These are phyloP conservation scores for Physocephala rufipes DNA, from an alignment of 2,888 invertebrate species.

Conservation along the genomic window DNA sequence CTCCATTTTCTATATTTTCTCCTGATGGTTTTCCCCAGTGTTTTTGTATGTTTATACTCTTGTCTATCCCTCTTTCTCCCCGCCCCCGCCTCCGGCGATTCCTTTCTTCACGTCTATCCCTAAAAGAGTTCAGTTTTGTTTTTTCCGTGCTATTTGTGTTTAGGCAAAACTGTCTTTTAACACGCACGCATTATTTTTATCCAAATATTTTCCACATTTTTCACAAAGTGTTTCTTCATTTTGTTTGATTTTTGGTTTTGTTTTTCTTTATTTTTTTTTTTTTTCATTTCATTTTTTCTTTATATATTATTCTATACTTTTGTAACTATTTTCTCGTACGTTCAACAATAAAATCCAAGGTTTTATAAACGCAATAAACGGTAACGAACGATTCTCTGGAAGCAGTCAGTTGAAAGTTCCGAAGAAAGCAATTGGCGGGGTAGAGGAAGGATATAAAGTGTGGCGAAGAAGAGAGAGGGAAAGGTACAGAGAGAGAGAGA, in stretches of 20 bases:
- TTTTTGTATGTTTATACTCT: too few relatives aligned
- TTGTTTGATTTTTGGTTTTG: neutral
- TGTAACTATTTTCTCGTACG: too few relatives aligned
- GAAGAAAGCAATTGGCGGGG: neutral
- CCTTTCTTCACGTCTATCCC: slow-evolving; percentile 4
- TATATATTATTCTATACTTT: too few relatives aligned
- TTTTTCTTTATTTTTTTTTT: neutral
- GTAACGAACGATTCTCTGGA: neutral
- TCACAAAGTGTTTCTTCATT: neutral
- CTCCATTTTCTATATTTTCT: too few relatives aligned
- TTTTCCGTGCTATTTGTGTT: slow-evolving; percentile 1
- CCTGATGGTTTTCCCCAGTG: slow-evolving; percentile 28
- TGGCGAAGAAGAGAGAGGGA: slow-evolving; percentile 16
- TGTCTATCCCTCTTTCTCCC: slow-evolving; percentile 4
- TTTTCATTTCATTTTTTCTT: neutral
- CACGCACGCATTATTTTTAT: slow-evolving; percentile 48
- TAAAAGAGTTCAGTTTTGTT: too few relatives aligned
- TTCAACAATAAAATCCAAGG: too few relatives aligned
- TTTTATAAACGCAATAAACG: too few relatives aligned
- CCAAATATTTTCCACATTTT: slow-evolving; percentile 37
- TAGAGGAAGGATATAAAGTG: neutral
- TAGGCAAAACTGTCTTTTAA: slow-evolving; percentile 46
- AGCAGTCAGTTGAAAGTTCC: neutral
- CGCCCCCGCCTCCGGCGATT: slow-evolving; percentile 20
- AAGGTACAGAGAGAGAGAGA: neutral